Evolutionary conservation across 2,888 invertebrate species (phyloP).

Genomic region (Euzetes globulus): DNA sequence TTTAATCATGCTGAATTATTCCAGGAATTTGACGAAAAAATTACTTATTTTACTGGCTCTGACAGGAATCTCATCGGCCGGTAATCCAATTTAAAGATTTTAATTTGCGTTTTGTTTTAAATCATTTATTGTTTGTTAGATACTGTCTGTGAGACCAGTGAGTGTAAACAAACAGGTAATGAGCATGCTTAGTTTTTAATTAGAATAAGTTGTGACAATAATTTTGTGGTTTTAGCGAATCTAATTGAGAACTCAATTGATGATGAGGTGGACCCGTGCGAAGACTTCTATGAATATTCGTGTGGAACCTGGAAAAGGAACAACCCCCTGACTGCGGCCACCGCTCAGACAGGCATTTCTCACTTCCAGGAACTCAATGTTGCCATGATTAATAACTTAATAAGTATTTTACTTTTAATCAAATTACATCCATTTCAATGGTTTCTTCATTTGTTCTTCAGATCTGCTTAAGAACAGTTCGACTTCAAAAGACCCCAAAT

Average conservation of each 20-base stretch:
- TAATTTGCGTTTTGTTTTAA: neutral
- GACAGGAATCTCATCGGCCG: neutral
- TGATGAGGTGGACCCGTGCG: neutral
- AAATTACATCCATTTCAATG: too few species aligned
- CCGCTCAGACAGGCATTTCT: neutral
- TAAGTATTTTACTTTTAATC: neutral
- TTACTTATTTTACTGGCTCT: neutral
- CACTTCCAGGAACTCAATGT: neutral
- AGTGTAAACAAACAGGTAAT: constrained; percentile 8
- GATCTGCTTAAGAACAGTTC: neutral
- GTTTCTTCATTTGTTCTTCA: too few species aligned
- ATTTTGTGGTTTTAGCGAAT: neutral
- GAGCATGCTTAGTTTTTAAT: neutral
- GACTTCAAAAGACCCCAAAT: neutral
- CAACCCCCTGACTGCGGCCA: neutral
- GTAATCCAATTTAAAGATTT: neutral
- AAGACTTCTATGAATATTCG: constrained; percentile 19
- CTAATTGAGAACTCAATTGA: neutral
- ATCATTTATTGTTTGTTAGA: neutral
- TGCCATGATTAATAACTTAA: neutral
- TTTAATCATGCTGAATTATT: neutral
- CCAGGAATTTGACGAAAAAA: neutral
- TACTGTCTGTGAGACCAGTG: neutral
- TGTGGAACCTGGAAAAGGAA: constrained; percentile 4
- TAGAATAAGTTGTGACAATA: too few species aligned